Percentiles rank a stretch among this genome's conserved stretches.
Evolutionary conservation across 2,888 invertebrate genomes (phyloP).

Genomic region (Drosophila cognata): DNA sequence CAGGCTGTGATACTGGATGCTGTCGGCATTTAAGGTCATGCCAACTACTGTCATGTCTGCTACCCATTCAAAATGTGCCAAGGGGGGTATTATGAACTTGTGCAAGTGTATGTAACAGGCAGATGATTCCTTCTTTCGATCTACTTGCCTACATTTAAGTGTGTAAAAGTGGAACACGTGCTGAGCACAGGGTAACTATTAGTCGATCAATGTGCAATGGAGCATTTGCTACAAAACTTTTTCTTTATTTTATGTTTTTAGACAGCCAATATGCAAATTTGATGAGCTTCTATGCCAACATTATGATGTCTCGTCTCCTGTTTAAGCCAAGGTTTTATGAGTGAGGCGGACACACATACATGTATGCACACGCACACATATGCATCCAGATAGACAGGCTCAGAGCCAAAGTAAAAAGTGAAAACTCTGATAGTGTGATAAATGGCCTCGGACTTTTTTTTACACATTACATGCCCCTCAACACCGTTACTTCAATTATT

Average conservation of each 20-base stretch:
- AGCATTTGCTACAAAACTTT: background rate
- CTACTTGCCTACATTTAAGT: background rate
- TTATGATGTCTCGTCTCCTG: conserved; percentile 49
- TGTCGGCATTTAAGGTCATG: conserved; percentile 2
- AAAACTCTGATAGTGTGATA: conserved; percentile 40
- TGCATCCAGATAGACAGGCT: background rate
- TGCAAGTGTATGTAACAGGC: background rate
- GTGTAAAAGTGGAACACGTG: background rate
- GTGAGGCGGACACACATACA: conserved; percentile 29
- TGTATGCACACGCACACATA: background rate
- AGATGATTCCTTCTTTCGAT: background rate
- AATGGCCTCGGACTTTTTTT: conserved; percentile 43
- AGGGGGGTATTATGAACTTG: background rate
- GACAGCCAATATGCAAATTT: conserved; percentile 77
- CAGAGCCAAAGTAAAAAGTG: background rate
- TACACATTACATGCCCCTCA: conserved; percentile 52
- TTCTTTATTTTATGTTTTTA: conserved; percentile 39
- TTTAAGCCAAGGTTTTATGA: conserved; percentile 57
- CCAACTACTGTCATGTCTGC: background rate
- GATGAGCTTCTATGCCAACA: conserved; percentile 74
- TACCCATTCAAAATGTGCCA: background rate
- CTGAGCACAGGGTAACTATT: background rate
- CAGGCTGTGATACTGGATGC: background rate
- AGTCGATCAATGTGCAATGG: background rate
- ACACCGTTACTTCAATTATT: conserved; percentile 76